Evolutionary conservation across 1,140 invertebrate genomes (phyloP), one percentile per base, ranked within the genome.

Genomic region (Drosophila arizonae): DNA sequence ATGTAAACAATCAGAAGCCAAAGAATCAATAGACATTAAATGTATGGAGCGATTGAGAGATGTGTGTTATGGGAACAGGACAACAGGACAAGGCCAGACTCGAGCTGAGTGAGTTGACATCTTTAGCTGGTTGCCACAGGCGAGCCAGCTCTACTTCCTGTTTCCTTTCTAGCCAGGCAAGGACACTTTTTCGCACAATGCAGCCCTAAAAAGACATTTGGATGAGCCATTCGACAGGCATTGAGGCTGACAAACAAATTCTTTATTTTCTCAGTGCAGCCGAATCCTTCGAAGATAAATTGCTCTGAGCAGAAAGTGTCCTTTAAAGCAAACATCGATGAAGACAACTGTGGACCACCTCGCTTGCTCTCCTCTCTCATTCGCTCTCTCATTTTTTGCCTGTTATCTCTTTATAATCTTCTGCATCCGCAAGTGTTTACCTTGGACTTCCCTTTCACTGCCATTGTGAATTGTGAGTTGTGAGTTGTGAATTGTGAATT

Each of bases 401-500:
- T 24, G 28, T 9, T 36, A 17, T 24, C 48, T 41, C 45, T 57
- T 43, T 57, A 69, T 86, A 87, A 86, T 86, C 81, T 67, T 65
- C 56, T 78, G 78, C 82, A 87, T 86, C 81, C 81, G 81, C 82
- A 87, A 87, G 81, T 87, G 81, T 78, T 86, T 86, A 87, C 81
- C 82, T 86, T 87, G 64, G 70, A 76, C 54, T 87, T 77, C 69
- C 72, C 74, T 72, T 77, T 78, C 76, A 81, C 71, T 79, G 75
- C 63, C 78, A 85, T 81, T 85, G 36, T 85, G 72, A 62, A 69
- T 69, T 70, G 58, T 85, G 68, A 62, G 61, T 69, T 70, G 58
- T 85, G 68, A 62, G 61, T 69, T 70, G 51, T 68, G 81, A 65
- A 86, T 86, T 85, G 70, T 78, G 81, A 54, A 84, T 82, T 81